Percentiles rank a stretch among this genome's conserved stretches.
Conservation (phyloP, 2,888 invertebrate species). For the Campoplex nolae region DNA sequence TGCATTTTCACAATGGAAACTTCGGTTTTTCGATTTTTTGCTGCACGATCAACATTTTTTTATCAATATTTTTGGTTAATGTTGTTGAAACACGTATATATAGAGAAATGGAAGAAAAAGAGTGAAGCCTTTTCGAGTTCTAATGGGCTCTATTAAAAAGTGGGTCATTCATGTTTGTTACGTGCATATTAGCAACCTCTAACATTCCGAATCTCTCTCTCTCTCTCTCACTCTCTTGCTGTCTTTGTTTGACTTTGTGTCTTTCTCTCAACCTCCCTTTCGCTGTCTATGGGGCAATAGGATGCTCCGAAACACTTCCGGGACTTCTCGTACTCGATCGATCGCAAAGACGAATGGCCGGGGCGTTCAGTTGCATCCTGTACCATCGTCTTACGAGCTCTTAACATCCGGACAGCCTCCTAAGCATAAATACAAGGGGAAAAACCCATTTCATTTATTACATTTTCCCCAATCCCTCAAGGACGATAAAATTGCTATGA, state of each 20-base stretch:
- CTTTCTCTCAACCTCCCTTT: constrained; percentile 2
- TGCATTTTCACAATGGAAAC: neutral
- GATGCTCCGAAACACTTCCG: constrained; percentile 49
- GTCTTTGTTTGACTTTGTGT: neutral
- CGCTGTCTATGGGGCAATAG: constrained; percentile 18
- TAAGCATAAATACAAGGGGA: neutral
- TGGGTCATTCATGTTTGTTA: constrained; percentile 60
- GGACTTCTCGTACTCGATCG: constrained; percentile 49
- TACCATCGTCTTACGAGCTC: constrained; percentile 17
- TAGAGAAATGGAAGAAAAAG: neutral
- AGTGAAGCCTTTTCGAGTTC: constrained; percentile 30
- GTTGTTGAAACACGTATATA: neutral
- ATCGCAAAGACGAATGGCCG: constrained; percentile 57
- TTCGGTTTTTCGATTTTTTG: neutral
- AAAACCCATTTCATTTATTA: neutral
- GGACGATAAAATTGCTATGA: too few relatives aligned
- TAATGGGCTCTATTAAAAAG: constrained; percentile 32
- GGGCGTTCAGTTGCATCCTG: constrained; percentile 34
- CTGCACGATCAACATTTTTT: neutral
- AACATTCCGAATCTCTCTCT: constrained; percentile 28
- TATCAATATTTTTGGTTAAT: neutral
- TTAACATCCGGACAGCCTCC: constrained; percentile 27
- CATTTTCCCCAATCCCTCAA: neutral
- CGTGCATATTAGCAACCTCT: constrained; percentile 45
- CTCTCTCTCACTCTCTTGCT: neutral